phyloP scores from a whole-genome alignment of 2,113 vertebrate species.

The Ameiurus melas region DNA sequence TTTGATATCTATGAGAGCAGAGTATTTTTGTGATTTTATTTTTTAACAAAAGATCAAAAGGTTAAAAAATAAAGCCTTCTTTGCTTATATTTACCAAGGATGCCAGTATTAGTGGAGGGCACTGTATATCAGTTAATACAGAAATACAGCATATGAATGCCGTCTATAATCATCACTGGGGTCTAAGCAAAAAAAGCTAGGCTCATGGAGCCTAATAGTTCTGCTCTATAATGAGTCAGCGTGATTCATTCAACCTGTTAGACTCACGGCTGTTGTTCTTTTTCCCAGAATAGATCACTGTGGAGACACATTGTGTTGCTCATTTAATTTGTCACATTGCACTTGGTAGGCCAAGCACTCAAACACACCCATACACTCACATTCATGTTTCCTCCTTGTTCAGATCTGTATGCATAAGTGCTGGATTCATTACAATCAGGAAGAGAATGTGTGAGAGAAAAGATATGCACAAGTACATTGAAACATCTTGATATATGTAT shows the following conservation, averaged over 20 bases:
- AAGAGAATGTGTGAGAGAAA: not conserved
- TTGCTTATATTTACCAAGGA: no score
- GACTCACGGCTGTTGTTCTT: constrained; percentile 26
- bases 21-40: no score
- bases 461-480: not conserved
- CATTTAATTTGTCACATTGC: constrained; percentile 19
- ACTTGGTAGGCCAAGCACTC: not conserved
- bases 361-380: constrained; percentile 5
- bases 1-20: no score
- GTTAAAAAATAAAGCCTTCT: no score
- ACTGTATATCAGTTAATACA: not conserved
- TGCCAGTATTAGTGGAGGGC: no score
- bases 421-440: not conserved
- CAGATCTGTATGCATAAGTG: not conserved
- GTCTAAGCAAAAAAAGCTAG: not conserved
- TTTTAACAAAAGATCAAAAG: no score
- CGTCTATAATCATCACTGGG: not conserved
- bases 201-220: constrained; percentile 13
- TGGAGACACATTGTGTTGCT: constrained; percentile 11
- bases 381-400: constrained; percentile 10
- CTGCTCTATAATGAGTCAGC: constrained; percentile 16
- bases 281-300: constrained; percentile 35
- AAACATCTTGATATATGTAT: not conserved
- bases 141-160: not conserved
- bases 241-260: constrained; percentile 24